These are phyloP conservation scores for Lycaon pictus DNA, from an alignment of 2,113 vertebrate genomes.

Conservation along the genomic window DNA sequence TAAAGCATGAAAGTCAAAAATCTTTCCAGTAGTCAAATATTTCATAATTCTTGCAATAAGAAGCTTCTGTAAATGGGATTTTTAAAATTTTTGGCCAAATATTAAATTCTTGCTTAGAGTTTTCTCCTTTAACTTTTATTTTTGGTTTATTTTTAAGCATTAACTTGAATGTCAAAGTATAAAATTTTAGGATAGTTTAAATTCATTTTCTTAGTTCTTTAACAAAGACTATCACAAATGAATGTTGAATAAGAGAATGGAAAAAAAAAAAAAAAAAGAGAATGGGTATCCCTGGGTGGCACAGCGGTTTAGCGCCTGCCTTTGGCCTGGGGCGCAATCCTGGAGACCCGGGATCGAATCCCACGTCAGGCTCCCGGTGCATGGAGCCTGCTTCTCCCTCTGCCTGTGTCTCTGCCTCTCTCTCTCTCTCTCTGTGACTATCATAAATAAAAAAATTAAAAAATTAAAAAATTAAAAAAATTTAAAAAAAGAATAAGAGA, in stretches of 20 bases:
- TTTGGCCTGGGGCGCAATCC: no score
- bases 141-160: slow-evolving; percentile 32
- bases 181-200: neutral
- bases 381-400: no score
- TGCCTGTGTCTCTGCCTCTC: no score
- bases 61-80: neutral
- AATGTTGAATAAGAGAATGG: neutral
- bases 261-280: no score
- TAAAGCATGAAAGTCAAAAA: neutral
- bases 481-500: neutral
- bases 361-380: no score
- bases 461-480: no score
- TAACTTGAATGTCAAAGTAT: neutral
- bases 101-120: neutral
- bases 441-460: no score
- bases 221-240: neutral
- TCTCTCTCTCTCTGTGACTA: no score
- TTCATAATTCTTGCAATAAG: slow-evolving; percentile 2
- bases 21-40: neutral
- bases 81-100: neutral
- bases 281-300: neutral
- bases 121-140: neutral
- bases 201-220: slow-evolving; percentile 39
- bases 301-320: no score
- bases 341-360: no score